phyloP scores from a whole-genome alignment of 2,888 invertebrate genomes.

The Melipona beecheii region DNA sequence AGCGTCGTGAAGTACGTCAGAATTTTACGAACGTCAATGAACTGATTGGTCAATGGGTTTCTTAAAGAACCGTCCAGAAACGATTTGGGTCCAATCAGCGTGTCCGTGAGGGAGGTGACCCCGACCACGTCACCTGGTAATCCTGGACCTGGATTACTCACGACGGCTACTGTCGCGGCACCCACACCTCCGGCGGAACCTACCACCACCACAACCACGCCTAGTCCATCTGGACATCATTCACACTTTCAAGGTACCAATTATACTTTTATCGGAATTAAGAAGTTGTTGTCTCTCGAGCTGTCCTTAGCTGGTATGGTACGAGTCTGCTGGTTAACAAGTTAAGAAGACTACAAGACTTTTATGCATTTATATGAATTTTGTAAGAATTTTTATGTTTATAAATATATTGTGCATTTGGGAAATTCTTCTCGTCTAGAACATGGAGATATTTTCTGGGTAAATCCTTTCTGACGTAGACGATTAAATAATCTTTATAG shows the following conservation, averaged over 20 bases:
- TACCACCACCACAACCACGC: constrained; percentile 74
- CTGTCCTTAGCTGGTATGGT: not conserved
- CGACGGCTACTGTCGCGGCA: constrained; percentile 80
- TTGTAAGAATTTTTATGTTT: too few species aligned
- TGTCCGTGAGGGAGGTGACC: constrained; percentile 80
- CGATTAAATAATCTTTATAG: too few species aligned
- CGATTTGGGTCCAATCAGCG: constrained; percentile 81
- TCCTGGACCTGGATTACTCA: constrained; percentile 80
- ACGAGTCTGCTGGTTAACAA: not conserved
- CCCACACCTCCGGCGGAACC: constrained; percentile 80
- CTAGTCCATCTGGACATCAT: constrained; percentile 80
- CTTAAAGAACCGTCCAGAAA: constrained; percentile 78
- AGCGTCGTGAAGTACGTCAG: too few species aligned
- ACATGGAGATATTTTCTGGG: too few species aligned
- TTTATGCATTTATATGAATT: too few species aligned
- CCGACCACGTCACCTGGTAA: constrained; percentile 79
- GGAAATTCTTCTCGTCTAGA: too few species aligned
- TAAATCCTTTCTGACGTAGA: too few species aligned
- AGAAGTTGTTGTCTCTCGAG: not conserved
- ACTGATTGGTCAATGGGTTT: constrained; percentile 15
- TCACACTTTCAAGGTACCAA: constrained; percentile 81
- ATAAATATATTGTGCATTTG: too few species aligned
- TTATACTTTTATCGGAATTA: not conserved
- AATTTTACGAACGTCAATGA: too few species aligned
- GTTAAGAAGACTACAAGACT: too few species aligned